These are phyloP conservation scores for Machaerirhynchus nigripectus DNA, from an alignment of 2,113 vertebrate species.

Conservation along the genomic window DNA sequence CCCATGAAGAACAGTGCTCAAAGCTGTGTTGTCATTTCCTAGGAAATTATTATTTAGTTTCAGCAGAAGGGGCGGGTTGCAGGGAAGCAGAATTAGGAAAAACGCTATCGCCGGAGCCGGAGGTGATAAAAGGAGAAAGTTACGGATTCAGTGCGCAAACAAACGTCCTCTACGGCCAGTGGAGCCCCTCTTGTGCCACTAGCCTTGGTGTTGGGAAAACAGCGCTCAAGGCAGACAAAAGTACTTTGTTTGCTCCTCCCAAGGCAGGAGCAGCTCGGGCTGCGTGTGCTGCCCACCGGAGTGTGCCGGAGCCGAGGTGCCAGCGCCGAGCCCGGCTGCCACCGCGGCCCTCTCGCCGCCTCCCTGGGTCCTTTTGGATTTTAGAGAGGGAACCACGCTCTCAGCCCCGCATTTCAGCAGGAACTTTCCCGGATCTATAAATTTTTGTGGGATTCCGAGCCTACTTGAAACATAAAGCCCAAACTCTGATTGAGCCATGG, in stretches of 20 bases:
- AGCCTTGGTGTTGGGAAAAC: constrained; percentile 15
- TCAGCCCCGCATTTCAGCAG: not conserved
- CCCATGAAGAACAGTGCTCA: not conserved
- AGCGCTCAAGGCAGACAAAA: constrained; percentile 15
- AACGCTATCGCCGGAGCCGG: not conserved
- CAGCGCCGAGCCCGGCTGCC: not conserved
- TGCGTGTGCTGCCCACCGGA: not conserved
- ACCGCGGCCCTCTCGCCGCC: fast-evolving
- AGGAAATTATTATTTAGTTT: constrained; percentile 33
- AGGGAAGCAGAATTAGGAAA: not conserved
- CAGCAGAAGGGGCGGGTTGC: not conserved
- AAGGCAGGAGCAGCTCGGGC: not conserved
- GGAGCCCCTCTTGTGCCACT: not conserved
- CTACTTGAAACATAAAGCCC: not conserved
- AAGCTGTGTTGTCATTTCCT: not conserved
- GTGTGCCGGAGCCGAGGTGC: not conserved
- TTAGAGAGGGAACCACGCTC: not conserved
- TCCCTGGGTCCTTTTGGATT: not conserved
- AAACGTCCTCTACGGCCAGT: not conserved
- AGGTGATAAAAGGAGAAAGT: not conserved
- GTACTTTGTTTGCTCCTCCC: constrained; percentile 50
- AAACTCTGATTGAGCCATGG: not conserved
- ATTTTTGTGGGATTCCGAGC: not conserved
- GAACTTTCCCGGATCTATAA: not conserved
- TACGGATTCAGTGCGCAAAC: not conserved